A percentile compares a stretch with the other conserved stretches of the same genome.
These are phyloP conservation scores for Mythimna ferrago DNA, from an alignment of 2,888 invertebrate genomes.

Conservation along the genomic window DNA sequence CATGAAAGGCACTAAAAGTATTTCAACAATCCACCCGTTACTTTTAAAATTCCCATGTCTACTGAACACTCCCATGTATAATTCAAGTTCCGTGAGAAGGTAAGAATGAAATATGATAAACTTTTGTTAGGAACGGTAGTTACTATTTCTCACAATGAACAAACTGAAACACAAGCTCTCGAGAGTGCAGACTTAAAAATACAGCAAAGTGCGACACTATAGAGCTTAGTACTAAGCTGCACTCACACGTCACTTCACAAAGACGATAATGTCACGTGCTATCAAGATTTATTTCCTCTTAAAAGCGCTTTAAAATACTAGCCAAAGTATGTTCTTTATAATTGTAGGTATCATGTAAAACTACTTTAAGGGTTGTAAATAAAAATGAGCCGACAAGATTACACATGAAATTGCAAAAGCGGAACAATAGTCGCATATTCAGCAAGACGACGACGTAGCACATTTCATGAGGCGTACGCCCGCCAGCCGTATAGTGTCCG, in stretches of 20 bases:
- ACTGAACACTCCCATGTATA: constrained; percentile 67
- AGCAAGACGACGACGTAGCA: constrained; percentile 83
- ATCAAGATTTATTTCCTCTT: constrained; percentile 33
- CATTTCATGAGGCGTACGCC: constrained; percentile 78
- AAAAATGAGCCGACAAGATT: constrained; percentile 78
- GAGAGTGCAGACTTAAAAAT: constrained; percentile 21
- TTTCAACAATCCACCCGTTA: constrained; percentile 36
- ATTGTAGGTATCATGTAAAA: constrained; percentile 27
- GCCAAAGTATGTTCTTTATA: constrained; percentile 27
- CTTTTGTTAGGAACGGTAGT: constrained; percentile 49
- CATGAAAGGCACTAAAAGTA: constrained; percentile 41
- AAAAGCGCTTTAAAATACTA: constrained; percentile 22
- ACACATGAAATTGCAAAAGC: constrained; percentile 84
- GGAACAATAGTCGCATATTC: constrained; percentile 86
- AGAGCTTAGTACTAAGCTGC: constrained; percentile 38
- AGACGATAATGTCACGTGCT: constrained; percentile 23
- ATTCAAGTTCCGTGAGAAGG: constrained; percentile 67
- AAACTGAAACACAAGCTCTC: constrained; percentile 25
- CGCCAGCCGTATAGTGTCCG: constrained; percentile 84
- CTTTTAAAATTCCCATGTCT: constrained; percentile 53
- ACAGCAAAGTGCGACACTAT: constrained; percentile 30
- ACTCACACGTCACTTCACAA: constrained; percentile 34
- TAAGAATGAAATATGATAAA: constrained; percentile 68
- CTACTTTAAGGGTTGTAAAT: constrained; percentile 47
- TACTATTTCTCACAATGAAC: constrained; percentile 52